Base-by-base conservation (phyloP, 2,113 vertebrate genomes). In the Alexandromys fortis region DNA sequence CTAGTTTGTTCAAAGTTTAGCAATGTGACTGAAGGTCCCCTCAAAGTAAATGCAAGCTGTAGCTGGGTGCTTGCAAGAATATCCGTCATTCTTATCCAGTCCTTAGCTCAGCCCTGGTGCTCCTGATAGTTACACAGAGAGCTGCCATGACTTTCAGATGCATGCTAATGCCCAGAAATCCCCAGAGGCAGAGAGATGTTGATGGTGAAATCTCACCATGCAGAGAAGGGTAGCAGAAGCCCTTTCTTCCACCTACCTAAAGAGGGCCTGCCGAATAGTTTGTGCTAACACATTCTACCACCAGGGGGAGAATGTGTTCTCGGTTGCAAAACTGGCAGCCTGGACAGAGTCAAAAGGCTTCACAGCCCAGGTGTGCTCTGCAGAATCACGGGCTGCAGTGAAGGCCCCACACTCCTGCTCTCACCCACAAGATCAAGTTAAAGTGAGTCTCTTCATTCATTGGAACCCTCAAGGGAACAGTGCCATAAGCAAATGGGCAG, bases 291-390 rank as follows among this genome's bases (percentile, higher is more conserved):
- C 7, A 49, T 67, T 35, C 75, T 55, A 91, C 92, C 96, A 97
- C 92, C 52, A 96, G 94, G 90, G 67, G 77, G 94, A 61, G 11
- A 67, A 49, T 93, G 75, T 30, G 30, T 22, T 67, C 82, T 55
- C 28, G 26, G n/a, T 92, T 73, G 30, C 5, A 78, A 95, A 90
- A 72, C 8, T 0, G 86, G 89, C 28, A 21, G 58, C 30, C 42
- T 42, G 21, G 77, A 5, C 9, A 3, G 58, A 90, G 28, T 28
- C 72, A 70, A 63, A 78, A 10, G 72, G 68, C 19, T 77, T 55
- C 35, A 68, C 79, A 45, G 28, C 47, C 28, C 67, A 89, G 26
- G n/a, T 89, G 21, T 76, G 30, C 42, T 89, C 92, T 61, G 28
- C 28, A 67, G 65, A 95, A 10, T 92, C 76, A 45, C 26, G 49